phyloP scores from a whole-genome alignment of 1,140 invertebrate genomes.

The Latrodectus geometricus region DNA sequence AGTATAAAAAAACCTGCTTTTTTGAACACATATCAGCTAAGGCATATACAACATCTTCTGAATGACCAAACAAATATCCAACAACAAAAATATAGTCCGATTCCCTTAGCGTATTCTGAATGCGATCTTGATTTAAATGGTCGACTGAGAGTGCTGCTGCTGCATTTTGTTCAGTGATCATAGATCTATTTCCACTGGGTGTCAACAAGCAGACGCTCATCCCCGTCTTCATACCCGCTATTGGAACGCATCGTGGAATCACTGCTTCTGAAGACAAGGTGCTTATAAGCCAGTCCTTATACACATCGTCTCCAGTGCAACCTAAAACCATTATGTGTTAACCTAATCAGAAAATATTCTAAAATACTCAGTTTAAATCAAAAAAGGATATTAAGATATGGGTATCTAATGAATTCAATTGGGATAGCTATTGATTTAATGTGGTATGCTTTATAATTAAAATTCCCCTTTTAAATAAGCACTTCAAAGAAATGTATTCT shows the following conservation, averaged over 20 bases:
- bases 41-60: not conserved
- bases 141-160: not conserved
- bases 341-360: no score
- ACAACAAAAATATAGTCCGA: conserved; percentile 13
- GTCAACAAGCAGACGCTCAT: conserved; percentile 24
- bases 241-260: not conserved
- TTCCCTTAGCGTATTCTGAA: not conserved
- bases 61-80: conserved; percentile 36
- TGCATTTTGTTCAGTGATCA: conserved; percentile 15
- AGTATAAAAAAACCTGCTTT: not conserved
- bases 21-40: conserved; percentile 15
- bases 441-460: no score
- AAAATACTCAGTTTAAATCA: no score
- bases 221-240: not conserved
- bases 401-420: no score
- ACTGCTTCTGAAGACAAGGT: not conserved
- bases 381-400: no score
- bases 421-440: no score
- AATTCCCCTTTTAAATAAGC: no score
- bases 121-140: not conserved
- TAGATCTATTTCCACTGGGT: not conserved
- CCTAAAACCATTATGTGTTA: not conserved
- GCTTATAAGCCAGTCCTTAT: not conserved
- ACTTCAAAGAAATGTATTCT: no score
- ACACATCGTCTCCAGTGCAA: conserved; percentile 28